These are phyloP conservation scores for Prionace glauca DNA, from an alignment of 2,797 vertebrate genomes.

Conservation along the genomic window DNA sequence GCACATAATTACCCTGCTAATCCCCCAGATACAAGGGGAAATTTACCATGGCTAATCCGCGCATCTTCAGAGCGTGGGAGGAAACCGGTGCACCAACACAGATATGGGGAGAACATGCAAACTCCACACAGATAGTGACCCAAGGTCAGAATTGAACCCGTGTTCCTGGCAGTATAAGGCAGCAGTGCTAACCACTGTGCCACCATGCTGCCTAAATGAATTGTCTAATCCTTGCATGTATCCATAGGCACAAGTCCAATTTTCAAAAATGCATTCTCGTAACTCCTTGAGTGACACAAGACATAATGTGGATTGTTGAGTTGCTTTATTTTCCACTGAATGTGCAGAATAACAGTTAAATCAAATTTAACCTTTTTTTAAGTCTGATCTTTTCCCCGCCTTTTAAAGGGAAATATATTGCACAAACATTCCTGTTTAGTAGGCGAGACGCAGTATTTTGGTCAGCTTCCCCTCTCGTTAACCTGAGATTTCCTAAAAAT, in stretches of 20 bases:
- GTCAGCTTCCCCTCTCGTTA: background rate
- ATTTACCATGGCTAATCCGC: too few species aligned
- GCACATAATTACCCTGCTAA: too few species aligned
- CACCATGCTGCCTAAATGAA: background rate
- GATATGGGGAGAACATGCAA: too few species aligned
- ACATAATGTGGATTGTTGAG: background rate
- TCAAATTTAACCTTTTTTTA: background rate
- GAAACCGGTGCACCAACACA: too few species aligned
- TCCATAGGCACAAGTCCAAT: background rate
- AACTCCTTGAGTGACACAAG: background rate
- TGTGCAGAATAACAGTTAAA: background rate
- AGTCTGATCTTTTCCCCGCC: background rate
- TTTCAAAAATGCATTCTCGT: background rate
- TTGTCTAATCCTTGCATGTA: background rate
- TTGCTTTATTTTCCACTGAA: background rate
- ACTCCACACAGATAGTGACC: too few species aligned
- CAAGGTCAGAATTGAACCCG: too few species aligned
- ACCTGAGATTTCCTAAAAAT: background rate
- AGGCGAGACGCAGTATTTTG: background rate
- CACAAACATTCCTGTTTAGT: background rate
- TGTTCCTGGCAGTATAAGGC: too few species aligned
- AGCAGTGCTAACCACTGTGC: too few species aligned
- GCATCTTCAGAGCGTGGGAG: too few species aligned
- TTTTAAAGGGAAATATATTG: background rate
- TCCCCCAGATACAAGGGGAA: too few species aligned